Conservation (phyloP, 2,888 invertebrate species). For the Clunio marinus region DNA sequence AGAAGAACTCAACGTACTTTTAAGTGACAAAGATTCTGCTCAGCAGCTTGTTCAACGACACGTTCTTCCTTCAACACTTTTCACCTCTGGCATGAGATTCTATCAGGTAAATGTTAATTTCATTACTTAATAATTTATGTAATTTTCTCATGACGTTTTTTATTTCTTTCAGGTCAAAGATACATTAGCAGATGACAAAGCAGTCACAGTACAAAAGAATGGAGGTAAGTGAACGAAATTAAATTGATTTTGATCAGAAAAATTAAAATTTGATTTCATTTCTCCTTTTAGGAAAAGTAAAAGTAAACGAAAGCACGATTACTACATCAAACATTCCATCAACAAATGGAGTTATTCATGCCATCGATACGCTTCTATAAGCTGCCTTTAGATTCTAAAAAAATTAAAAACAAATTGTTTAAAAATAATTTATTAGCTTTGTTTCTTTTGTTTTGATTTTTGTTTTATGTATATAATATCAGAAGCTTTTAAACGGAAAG, state of each 20-base stretch:
- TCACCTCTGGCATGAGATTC: constrained; percentile 82
- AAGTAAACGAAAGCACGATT: constrained; percentile 77
- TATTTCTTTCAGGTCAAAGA: no score
- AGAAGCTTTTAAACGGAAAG: not conserved
- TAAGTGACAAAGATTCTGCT: constrained; percentile 63
- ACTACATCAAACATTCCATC: constrained; percentile 81
- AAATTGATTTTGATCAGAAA: not conserved
- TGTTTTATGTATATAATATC: no score
- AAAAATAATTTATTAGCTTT: constrained; percentile 12
- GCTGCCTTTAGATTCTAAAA: constrained; percentile 1
- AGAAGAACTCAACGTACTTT: constrained; percentile 58
- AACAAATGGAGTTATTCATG: constrained; percentile 84
- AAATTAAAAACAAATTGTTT: not conserved
- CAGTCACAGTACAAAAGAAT: constrained; percentile 75
- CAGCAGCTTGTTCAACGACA: constrained; percentile 72
- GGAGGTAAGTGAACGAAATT: constrained; percentile 56
- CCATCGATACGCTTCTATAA: constrained; percentile 66
- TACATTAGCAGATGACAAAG: constrained; percentile 68
- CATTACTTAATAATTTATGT: no score
- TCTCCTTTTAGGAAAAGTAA: constrained; percentile 66
- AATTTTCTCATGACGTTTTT: no score
- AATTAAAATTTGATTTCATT: constrained; percentile 39
- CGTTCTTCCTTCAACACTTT: constrained; percentile 71
- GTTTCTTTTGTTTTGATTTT: constrained; percentile 4
- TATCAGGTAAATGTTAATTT: no score